Evolutionary conservation across 2,113 vertebrate genomes (phyloP), one percentile per base, ranked within the genome.

Genomic region (Sisor rabdophorus): DNA sequence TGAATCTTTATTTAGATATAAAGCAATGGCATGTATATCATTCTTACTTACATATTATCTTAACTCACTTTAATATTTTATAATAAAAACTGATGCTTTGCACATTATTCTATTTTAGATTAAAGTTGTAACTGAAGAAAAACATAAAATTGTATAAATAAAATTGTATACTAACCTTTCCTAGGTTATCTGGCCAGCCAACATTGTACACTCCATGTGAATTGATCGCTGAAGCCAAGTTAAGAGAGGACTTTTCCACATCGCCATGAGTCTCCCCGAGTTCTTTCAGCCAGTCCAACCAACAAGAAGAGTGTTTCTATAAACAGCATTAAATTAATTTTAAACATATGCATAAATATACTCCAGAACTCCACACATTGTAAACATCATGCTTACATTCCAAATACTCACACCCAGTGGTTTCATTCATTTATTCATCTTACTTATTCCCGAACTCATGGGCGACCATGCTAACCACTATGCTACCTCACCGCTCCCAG

Each of bases 241-340:
- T 89, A 11, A 92, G 85, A 0, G 92, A 92, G 12, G 91, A 91
- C 68, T 84, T 87, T 78, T 93, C 91, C 81, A 93, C 91, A 0
- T 91, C 92, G 36, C 92, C 91, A 4, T 92, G 89, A 20, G 87
- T 90, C 69, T 93, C 90, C n/a, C 90, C 89, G 75, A 93, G 76
- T 4, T 75, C 84, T 73, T 89, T 86, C 52, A 93, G 82, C 92
- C 92, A 93, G 36, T 65, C 79, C 50, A 86, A 81, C 70, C 85
- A 79, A 36, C 84, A 79, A 26, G 69, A 78, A 0, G 91, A 93
- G 72, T 89, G 86, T 56, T 72, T 89, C 92, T 93, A 78, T 10
- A 78, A 59, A 79, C 10, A 59, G 81, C 30, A 71, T n/a, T 36
- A 12, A n/a, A 65, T 19, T 32, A 7, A 1, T 13, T 55, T 19